Evolutionary conservation across 1,140 invertebrate genomes (phyloP).

Genomic region (Heliconius congener): DNA sequence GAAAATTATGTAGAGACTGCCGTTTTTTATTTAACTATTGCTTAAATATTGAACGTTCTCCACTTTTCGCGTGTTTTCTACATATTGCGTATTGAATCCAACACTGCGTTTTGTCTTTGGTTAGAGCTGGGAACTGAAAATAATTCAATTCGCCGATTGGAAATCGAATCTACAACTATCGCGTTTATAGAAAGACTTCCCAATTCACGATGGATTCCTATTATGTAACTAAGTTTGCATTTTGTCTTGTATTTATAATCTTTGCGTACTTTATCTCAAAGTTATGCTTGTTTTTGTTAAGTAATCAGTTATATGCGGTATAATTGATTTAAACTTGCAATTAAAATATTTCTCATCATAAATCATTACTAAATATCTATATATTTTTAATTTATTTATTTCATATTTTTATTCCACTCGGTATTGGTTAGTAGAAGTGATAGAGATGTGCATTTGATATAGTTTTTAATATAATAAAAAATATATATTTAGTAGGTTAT

Average conservation of each 20-base stretch:
- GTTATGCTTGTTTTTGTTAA: not conserved
- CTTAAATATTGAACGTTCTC: no score
- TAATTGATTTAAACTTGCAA: not conserved
- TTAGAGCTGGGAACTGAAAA: no score
- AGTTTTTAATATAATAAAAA: no score
- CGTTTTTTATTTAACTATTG: not conserved
- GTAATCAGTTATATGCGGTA: not conserved
- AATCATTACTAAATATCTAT: not conserved
- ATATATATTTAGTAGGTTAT: no score
- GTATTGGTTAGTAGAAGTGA: not conserved
- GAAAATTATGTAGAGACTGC: conserved; percentile 38
- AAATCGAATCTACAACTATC: no score
- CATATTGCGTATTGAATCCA: no score
- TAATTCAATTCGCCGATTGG: no score
- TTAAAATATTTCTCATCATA: not conserved
- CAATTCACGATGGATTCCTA: not conserved
- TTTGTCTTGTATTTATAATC: not conserved
- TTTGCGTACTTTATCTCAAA: not conserved
- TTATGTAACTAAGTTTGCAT: not conserved
- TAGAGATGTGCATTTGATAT: not conserved
- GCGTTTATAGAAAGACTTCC: no score
- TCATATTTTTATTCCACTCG: not conserved
- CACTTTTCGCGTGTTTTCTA: no score
- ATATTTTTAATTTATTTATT: not conserved
- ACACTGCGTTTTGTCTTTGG: no score